phyloP scores from a whole-genome alignment of 2,888 invertebrate genomes.

The Leucophora obtusa region DNA sequence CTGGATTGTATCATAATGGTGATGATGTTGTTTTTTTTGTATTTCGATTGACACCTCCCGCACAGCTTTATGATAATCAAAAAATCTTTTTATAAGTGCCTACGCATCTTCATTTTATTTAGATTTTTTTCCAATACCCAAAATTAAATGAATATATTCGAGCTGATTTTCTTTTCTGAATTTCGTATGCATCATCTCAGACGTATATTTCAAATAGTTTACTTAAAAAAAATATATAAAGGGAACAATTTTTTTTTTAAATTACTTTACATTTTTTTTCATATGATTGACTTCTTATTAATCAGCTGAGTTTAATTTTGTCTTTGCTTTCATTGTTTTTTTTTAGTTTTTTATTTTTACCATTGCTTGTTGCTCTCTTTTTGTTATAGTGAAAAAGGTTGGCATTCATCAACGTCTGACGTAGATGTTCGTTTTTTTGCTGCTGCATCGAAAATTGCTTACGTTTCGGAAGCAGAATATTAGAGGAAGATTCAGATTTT shows the following conservation, averaged over 20 bases:
- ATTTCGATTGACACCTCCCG: constrained; percentile 22
- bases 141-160: background rate
- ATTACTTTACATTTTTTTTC: constrained; percentile 23
- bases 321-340: constrained; percentile 11
- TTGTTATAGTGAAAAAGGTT: constrained; percentile 18
- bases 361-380: constrained; percentile 56
- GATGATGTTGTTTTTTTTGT: constrained; percentile 15
- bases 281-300: constrained; percentile 22
- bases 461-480: constrained; percentile 43
- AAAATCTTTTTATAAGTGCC: constrained; percentile 31
- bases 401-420: constrained; percentile 43
- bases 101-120: constrained; percentile 27
- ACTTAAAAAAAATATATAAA: constrained; percentile 1
- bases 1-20: constrained; percentile 46
- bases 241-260: background rate
- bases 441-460: constrained; percentile 46
- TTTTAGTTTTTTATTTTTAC: constrained; percentile 17
- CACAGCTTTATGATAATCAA: constrained; percentile 8
- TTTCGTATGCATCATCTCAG: background rate
- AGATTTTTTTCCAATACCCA: constrained; percentile 10
- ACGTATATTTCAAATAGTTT: background rate
- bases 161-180: constrained; percentile 9
- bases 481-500: background rate
- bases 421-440: constrained; percentile 20
- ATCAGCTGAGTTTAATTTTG: constrained; percentile 54